A percentile compares a stretch with the other conserved stretches of the same genome.
phyloP scores from a whole-genome alignment of 2,113 vertebrate species.

The Xenopus tropicalis region DNA sequence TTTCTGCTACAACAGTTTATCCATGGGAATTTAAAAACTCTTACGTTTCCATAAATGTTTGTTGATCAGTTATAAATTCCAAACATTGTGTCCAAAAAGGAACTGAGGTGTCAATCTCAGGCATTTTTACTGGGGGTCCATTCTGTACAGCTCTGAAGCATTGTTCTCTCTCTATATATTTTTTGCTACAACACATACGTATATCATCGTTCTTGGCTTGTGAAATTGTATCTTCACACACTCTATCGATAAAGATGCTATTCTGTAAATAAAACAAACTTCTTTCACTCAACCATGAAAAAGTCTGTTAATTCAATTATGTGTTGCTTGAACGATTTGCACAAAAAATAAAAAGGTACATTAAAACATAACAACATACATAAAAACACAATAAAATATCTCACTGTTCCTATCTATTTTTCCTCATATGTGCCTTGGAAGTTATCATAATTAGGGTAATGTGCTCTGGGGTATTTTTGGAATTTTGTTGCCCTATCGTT shows the following conservation, averaged over 20 bases:
- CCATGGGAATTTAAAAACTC: background rate
- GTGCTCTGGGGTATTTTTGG: too few species aligned
- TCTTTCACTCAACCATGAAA: background rate
- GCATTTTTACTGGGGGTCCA: background rate
- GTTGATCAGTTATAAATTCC: background rate
- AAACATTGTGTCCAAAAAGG: slow-evolving; percentile 8
- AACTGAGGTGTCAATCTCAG: background rate
- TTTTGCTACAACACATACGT: background rate
- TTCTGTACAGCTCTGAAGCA: background rate
- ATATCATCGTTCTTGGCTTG: background rate
- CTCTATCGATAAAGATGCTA: slow-evolving; percentile 5
- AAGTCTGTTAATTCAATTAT: too few species aligned
- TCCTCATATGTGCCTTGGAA: too few species aligned
- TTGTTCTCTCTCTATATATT: background rate
- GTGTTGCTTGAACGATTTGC: too few species aligned
- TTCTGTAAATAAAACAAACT: background rate
- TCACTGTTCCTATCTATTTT: too few species aligned
- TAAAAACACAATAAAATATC: too few species aligned
- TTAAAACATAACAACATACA: too few species aligned
- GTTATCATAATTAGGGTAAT: too few species aligned
- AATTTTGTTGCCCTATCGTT: too few species aligned
- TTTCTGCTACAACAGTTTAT: too few species aligned
- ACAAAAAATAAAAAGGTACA: too few species aligned
- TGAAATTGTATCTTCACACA: background rate
- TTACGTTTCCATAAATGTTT: slow-evolving; percentile 14